Base-by-base conservation (phyloP, 2,888 invertebrate genomes). In the Synergus laeviventris region DNA sequence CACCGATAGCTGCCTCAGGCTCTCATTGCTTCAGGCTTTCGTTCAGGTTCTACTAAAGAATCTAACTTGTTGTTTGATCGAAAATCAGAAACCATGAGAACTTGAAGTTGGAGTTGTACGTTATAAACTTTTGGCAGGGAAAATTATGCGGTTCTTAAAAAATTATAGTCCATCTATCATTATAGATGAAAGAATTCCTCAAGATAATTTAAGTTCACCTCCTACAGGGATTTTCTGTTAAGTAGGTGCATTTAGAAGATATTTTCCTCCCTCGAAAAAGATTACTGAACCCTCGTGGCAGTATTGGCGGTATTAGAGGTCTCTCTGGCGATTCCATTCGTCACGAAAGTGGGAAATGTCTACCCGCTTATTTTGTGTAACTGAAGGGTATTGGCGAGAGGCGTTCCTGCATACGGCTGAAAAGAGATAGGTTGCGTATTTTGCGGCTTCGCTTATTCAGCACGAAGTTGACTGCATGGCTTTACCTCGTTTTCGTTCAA, bases 11-110 rank as follows among this genome's bases (percentile, higher is more conserved):
- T 70, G 49, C 31, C 24, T 31, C 21, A 38, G 62, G 38, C 38
- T 62, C 38, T 62, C 5, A 62, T n/a, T 62, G n/a, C 75, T 79
- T 77, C 74, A 54, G 74, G 61, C 73, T 74, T 73, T 76, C 78
- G 56, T 59, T 76, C 75, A 54, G 21, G 75, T 73, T 73, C 61
- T 16, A n/a, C 16, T 75, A 73, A 75, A 64, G 42, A 56, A 18
- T 21, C 5, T 21, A 21, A 21, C 56, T 75, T n/a, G 75, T 75
- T 79, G 66, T 75, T 74, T 76, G 45, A 39, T 61, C 61, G 12
- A 38, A 21, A 61, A 49, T 36, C 49, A 31, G 36, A 49, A 61
- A 24, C 21, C 18, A 59, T 24, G 21, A 24, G 14, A 59, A 24
- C 24, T 12, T 14, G 12, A 7, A 24, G 59, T 2, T 18, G 18